Evolutionary conservation across 2,888 invertebrate genomes (phyloP).

Genomic region (Orthosia incerta): DNA sequence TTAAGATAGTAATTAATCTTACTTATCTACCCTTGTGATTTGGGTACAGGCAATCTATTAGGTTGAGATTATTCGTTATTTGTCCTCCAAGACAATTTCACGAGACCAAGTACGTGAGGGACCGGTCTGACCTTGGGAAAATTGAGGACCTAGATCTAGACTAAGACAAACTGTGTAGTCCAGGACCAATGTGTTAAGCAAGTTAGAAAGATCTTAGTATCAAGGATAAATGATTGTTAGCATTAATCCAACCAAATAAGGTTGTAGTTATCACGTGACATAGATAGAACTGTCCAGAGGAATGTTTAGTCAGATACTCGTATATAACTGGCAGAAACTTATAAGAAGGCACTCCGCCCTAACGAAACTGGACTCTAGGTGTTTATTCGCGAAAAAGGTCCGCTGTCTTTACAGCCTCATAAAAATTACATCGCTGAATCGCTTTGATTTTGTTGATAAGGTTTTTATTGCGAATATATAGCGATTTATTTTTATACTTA

Average conservation of each 20-base stretch:
- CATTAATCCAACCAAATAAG: constrained; percentile 17
- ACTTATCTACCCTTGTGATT: constrained; percentile 54
- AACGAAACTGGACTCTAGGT: constrained; percentile 54
- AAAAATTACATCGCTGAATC: constrained; percentile 82
- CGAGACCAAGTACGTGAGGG: constrained; percentile 39
- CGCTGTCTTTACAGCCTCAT: constrained; percentile 78
- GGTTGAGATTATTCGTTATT: constrained; percentile 49
- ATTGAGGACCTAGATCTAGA: constrained; percentile 34
- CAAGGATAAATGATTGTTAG: constrained; percentile 17
- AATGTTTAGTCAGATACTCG: constrained; percentile 9
- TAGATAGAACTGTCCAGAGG: neutral
- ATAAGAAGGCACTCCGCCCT: constrained; percentile 28
- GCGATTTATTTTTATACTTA: constrained; percentile 71
- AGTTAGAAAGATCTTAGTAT: constrained; percentile 22
- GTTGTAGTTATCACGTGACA: constrained; percentile 7
- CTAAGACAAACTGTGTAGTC: constrained; percentile 13
- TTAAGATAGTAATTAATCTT: constrained; percentile 63
- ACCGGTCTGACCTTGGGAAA: constrained; percentile 18
- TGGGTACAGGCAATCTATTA: constrained; percentile 57
- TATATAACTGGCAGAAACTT: constrained; percentile 20
- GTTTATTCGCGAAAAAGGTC: constrained; percentile 73
- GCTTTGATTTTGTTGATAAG: constrained; percentile 80
- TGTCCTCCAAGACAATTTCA: constrained; percentile 37
- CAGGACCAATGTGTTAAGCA: constrained; percentile 31
- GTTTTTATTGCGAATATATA: constrained; percentile 78